Base-by-base conservation (phyloP, 1,140 invertebrate genomes). In the Sitodiplosis mosellana region DNA sequence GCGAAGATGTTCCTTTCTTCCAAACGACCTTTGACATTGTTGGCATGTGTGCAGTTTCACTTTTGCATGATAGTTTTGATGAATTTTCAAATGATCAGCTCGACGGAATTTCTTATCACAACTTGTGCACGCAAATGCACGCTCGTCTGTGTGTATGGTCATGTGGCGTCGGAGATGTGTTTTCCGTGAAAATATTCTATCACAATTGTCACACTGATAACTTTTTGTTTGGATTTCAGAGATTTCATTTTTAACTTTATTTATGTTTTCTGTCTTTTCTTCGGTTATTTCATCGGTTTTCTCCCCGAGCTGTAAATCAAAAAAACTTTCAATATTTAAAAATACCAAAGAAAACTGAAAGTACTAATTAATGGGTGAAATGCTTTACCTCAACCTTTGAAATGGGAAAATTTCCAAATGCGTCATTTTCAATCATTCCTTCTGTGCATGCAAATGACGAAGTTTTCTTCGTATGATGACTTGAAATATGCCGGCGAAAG, bases 31-130 rank as follows among this genome's bases (percentile, higher is more conserved):
- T 19, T 63, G 55, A 51, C 75, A 77, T 5, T 69, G 56, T 33
- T 69, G 65, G 51, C 74, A 76, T 48, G 64, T 71, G 56, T 59
- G 73, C 55, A 63, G 73, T 66, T 68, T 75, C 17, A 60, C 64
- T 21, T 61, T 63, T 18, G 68, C 63, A 49, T 71, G 59, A 43
- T 64, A 64, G 41, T 62, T 52, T 47, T 3, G 8, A 50, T 72
- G 70, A 17, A 59, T 59, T 46, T 67, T 66, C 21, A 73, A 54
- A 47, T 71, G 65, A 47, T 67, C 66, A 49, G 63, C 58, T 20
- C 67, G 61, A 42, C 58, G 60, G 48, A 73, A 72, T 0, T 59
- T 57, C 54, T 69, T 70, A 11, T 59, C 54, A 51, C 71, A 73
- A 22, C 65, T 59, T 40, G 61, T 62, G 54, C 71, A 72, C 37